These are phyloP conservation scores for Acanthoscelides obtectus DNA, from an alignment of 2,888 invertebrate genomes.

Conservation along the genomic window DNA sequence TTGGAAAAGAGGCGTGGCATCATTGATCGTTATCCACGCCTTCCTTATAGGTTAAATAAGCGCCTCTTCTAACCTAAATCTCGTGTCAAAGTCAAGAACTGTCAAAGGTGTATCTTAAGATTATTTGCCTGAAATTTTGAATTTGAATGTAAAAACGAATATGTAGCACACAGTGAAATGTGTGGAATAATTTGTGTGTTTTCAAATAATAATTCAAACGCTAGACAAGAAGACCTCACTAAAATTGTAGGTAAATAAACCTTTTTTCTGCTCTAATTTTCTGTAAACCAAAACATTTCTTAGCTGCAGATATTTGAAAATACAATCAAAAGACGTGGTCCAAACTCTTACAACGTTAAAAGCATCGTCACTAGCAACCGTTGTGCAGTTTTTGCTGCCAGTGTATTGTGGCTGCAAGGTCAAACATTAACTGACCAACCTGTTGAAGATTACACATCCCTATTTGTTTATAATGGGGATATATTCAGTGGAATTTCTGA, in stretches of 20 bases:
- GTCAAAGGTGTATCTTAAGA: no score
- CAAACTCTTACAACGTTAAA: conserved; percentile 44
- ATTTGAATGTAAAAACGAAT: no score
- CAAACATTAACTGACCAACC: conserved; percentile 62
- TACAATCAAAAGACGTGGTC: conserved; percentile 55
- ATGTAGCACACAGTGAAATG: conserved; percentile 27
- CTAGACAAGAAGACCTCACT: conserved; percentile 12
- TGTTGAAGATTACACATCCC: conserved; percentile 53
- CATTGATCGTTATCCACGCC: no score
- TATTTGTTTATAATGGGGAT: conserved; percentile 87
- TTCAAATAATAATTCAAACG: conserved; percentile 12
- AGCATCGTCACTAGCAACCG: conserved; percentile 20
- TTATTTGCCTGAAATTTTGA: no score
- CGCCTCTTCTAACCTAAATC: no score
- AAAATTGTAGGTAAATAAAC: neutral
- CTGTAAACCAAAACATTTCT: conserved; percentile 20
- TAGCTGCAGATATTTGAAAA: conserved; percentile 33
- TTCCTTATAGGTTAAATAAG: no score
- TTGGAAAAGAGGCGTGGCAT: no score
- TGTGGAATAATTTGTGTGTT: conserved; percentile 37
- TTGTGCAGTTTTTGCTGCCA: conserved; percentile 44
- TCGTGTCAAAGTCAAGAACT: no score
- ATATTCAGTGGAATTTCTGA: conserved; percentile 56
- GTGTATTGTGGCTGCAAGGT: conserved; percentile 86
- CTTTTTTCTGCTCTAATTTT: neutral